Conservation (phyloP, 1,140 invertebrate genomes). For the Apis cerana region DNA sequence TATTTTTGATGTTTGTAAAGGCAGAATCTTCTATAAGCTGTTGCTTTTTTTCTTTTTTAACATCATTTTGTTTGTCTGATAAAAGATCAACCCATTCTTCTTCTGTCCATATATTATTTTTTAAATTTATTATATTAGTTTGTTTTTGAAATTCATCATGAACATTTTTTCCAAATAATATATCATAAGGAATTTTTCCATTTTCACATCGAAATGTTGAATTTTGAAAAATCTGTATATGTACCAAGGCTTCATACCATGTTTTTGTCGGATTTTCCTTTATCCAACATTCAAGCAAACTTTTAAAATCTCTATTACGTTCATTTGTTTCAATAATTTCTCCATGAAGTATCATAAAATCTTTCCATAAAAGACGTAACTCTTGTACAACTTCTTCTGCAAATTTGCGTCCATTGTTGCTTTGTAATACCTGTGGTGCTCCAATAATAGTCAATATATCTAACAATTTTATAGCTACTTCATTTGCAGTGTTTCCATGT, state of each 20-base stretch:
- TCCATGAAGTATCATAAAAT: conserved; percentile 63
- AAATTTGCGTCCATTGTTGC: conserved; percentile 70
- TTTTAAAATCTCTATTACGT: conserved; percentile 60
- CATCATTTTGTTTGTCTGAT: not conserved
- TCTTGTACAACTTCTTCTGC: conserved; percentile 71
- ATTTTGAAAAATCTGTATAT: conserved; percentile 69
- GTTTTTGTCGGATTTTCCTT: conserved; percentile 58
- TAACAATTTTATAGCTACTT: conserved; percentile 64
- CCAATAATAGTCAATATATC: conserved; percentile 72
- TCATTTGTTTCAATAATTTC: conserved; percentile 40
- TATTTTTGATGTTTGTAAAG: conserved; percentile 18
- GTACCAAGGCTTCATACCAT: conserved; percentile 68
- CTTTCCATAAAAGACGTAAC: conserved; percentile 65
- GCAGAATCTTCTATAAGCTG: not conserved
- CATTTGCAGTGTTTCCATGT: conserved; percentile 55
- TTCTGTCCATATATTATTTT: conserved; percentile 50
- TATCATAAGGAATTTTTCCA: conserved; percentile 64
- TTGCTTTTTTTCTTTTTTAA: conserved; percentile 1
- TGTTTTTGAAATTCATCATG: conserved; percentile 41
- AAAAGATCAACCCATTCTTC: conserved; percentile 58
- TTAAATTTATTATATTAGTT: not conserved
- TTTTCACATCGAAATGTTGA: conserved; percentile 56
- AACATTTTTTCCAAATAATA: conserved; percentile 60
- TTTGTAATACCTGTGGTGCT: conserved; percentile 71
- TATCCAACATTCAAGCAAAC: conserved; percentile 61